These are phyloP conservation scores for Rhinolophus ferrumequinum DNA, from an alignment of 2,113 vertebrate genomes.

Conservation along the genomic window DNA sequence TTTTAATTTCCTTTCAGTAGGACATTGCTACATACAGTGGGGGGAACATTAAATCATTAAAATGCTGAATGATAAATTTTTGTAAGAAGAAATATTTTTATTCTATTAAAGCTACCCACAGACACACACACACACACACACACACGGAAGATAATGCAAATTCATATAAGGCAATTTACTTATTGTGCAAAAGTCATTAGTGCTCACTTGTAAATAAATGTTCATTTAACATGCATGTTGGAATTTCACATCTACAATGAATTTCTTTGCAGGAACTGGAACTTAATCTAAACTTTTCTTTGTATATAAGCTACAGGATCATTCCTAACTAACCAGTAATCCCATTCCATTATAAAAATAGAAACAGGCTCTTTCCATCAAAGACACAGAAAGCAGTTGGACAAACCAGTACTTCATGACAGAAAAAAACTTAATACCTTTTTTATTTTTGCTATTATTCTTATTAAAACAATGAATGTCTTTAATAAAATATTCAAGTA, in stretches of 20 bases:
- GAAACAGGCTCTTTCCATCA: not conserved
- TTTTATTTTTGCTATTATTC: not conserved
- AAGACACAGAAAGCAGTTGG: not conserved
- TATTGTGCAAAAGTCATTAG: conserved; percentile 7
- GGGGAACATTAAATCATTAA: not conserved
- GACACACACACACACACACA: not conserved
- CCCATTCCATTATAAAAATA: conserved; percentile 34
- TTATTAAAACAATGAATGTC: not conserved
- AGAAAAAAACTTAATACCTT: not conserved
- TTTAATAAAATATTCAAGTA: not conserved
- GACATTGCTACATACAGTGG: not conserved
- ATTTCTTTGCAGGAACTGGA: not conserved
- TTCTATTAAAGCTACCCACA: conserved; percentile 30
- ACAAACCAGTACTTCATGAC: not conserved
- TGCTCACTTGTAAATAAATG: not conserved
- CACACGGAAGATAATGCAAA: conserved; percentile 28
- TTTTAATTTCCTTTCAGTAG: conserved; percentile 28
- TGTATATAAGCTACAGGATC: not conserved
- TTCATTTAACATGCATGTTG: not conserved
- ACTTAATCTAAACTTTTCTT: not conserved
- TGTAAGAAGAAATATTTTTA: conserved; percentile 46
- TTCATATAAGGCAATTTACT: not conserved
- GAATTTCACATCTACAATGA: conserved; percentile 40
- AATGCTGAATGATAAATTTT: conserved; percentile 47
- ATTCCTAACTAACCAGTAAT: conserved; percentile 15